Base-by-base conservation (phyloP, 2,888 invertebrate genomes). In the Drosophila meridionalis region DNA sequence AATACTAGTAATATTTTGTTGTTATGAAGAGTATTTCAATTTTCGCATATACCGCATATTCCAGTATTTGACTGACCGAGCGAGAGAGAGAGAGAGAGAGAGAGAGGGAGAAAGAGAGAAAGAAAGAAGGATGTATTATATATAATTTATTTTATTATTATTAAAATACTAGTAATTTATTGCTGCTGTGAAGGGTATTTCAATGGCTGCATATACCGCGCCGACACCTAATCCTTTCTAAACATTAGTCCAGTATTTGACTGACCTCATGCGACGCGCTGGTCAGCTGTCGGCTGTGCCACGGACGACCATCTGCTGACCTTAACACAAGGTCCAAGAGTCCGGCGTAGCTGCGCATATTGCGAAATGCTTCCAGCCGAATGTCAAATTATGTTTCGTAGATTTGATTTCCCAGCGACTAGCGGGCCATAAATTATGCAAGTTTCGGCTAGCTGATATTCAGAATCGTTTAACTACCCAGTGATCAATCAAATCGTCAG, bases 401-500 rank as follows among this genome's bases (percentile, higher is more conserved):
- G 20, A 63, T 70, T 38, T 73, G 60, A 67, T 55, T 78, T 57
- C 12, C 8, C 7, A 38, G 38, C 47, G 48, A 61, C 56, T 48
- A 12, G 4, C 38, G 38, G 65, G 56, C 69, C 57, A 73, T 82
- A 84, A 84, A 72, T 70, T 74, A 69, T 63, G n/a, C 47, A 12
- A 26, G 28, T 42, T 42, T 60, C 57, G 55, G 28, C 26, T n/a
- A 11, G 59, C 38, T 36, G 52, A 45, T 52, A 53, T 58, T 67
- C 60, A 43, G 40, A 57, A 76, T 75, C 57, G 43, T 66, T 69
- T 71, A 52, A 69, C 68, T 53, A 47, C 42, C 58, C 8, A 42
- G 85, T 81, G 86, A 87, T 87, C 90, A 78, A 87, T 87, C 87
- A 89, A 80, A 66, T 86, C 81, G 73, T 86, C 88, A 82, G 59